Evolutionary conservation across 2,888 invertebrate genomes (phyloP), one percentile per base, ranked within the genome.

Genomic region (Heliconius ethilla): DNA sequence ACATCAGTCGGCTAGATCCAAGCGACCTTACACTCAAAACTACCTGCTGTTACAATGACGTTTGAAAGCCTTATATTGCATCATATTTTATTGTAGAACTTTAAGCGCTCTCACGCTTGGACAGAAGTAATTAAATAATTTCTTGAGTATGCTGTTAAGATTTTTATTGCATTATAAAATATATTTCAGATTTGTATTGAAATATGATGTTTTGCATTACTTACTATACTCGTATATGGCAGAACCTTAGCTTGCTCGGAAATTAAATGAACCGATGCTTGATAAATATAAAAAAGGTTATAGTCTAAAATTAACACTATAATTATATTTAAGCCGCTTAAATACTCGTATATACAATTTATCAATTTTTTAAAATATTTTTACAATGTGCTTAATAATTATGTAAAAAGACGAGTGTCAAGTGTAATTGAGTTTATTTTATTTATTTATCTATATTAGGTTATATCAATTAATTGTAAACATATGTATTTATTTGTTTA

Each of bases 361-460:
- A 40, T 33, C 29, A 2, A 27, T 18, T 51, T 70, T 73, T 51
- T 70, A n/a, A 55, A 70, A 70, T 3, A 70, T 72, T 77, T 70
- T 70, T 27, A 76, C 51, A 4, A 59, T 65, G 69, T 77, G 70
- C 70, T 62, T 75, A 51, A 65, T 65, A 73, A 82, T 81, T 76
- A 82, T 83, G 81, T 82, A 78, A 81, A 66, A 59, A 37, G 40
- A 75, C 77, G 70, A 75, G 69, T 75, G 65, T 75, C 25, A 33
- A 65, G 62, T 78, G 78, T 78, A 80, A 81, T 84, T 84, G 81
- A 82, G 84, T 85, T 84, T 84, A 81, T 86, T 85, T 86, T 83
- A 85, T 86, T 85, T 86, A 86, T 87, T 87, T 86, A 84, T 86
- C 84, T 85, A 84, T 84, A 85, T 80, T 84, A 87, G 86, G 87